phyloP scores from a whole-genome alignment of 2,797 vertebrate genomes.

The Galagoides demidoff region DNA sequence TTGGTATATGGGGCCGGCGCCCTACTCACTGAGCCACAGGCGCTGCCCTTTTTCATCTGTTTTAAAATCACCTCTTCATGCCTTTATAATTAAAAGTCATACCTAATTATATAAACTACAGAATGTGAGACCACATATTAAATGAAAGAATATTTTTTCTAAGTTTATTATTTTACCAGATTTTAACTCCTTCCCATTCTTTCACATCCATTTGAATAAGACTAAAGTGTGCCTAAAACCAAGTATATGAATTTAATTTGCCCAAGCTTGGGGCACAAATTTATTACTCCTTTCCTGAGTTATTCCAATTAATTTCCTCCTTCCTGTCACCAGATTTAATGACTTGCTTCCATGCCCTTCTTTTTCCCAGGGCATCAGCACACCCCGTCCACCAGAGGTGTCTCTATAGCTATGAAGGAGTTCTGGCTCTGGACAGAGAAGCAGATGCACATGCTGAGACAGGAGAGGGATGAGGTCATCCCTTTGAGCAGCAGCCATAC shows the following conservation, averaged over 20 bases:
- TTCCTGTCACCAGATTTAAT: slow-evolving; percentile 55
- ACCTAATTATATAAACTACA: slow-evolving; percentile 60
- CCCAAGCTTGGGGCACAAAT: slow-evolving; percentile 20
- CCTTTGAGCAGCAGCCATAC: not conserved
- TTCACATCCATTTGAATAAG: slow-evolving; percentile 33
- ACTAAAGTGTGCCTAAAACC: slow-evolving; percentile 38
- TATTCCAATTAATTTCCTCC: slow-evolving; percentile 70
- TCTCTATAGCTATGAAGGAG: slow-evolving; percentile 44
- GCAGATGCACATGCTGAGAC: not conserved
- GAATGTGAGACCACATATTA: slow-evolving; percentile 40
- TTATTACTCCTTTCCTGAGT: slow-evolving; percentile 66
- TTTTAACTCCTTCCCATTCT: slow-evolving; percentile 63
- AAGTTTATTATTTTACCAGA: slow-evolving; percentile 36
- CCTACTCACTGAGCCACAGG: too few relatives aligned
- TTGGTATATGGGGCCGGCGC: too few relatives aligned
- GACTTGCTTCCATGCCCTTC: slow-evolving; percentile 47
- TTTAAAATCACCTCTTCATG: slow-evolving; percentile 63
- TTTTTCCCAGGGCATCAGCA: slow-evolving; percentile 58
- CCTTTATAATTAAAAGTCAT: slow-evolving; percentile 68
- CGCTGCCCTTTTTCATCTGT: slow-evolving; percentile 32
- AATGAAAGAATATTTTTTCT: slow-evolving; percentile 50
- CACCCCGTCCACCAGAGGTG: slow-evolving; percentile 34
- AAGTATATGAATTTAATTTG: slow-evolving; percentile 63
- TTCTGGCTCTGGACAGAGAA: slow-evolving; percentile 29
- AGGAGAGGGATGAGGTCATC: not conserved